These are phyloP conservation scores for Phenganax subtilis DNA, from an alignment of 92 coral and sea anemone species.

Conservation along the genomic window DNA sequence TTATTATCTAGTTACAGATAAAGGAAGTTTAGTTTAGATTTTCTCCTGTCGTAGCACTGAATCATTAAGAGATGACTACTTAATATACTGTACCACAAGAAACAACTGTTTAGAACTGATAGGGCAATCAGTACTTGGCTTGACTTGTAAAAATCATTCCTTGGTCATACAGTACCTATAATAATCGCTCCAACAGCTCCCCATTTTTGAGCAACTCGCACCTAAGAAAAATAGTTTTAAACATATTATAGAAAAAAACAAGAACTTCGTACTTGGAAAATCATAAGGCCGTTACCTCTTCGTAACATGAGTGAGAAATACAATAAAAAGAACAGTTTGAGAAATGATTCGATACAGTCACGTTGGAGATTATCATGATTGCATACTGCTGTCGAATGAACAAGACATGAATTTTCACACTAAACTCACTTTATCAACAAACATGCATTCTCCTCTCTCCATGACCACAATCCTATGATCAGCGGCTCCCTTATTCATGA, in stretches of 20 bases:
- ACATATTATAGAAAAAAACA: neutral
- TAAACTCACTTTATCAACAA: conserved; percentile 72
- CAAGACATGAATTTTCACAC: neutral
- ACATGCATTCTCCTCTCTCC: conserved; percentile 94
- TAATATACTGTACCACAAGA: neutral
- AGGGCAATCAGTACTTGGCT: too few species aligned
- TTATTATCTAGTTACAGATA: conserved; percentile 59
- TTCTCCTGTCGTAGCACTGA: too few species aligned
- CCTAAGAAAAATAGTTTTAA: conserved; percentile 43
- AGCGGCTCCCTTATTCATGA: conserved; percentile 59
- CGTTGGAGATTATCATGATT: too few species aligned
- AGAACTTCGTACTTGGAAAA: conserved; percentile 10
- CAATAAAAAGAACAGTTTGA: too few species aligned
- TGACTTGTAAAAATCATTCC: too few species aligned
- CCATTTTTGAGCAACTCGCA: conserved; percentile 69
- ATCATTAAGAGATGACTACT: neutral
- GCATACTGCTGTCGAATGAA: too few species aligned
- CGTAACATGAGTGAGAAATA: too few species aligned
- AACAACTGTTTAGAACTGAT: neutral
- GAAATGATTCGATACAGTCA: neutral
- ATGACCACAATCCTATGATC: conserved; percentile 79
- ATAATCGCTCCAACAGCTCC: conserved; percentile 90
- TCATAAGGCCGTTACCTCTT: too few species aligned
- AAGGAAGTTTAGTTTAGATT: neutral
- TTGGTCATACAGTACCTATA: conserved; percentile 56